phyloP scores from a whole-genome alignment of 2,797 vertebrate species.

The Pelodytes ibericus region DNA sequence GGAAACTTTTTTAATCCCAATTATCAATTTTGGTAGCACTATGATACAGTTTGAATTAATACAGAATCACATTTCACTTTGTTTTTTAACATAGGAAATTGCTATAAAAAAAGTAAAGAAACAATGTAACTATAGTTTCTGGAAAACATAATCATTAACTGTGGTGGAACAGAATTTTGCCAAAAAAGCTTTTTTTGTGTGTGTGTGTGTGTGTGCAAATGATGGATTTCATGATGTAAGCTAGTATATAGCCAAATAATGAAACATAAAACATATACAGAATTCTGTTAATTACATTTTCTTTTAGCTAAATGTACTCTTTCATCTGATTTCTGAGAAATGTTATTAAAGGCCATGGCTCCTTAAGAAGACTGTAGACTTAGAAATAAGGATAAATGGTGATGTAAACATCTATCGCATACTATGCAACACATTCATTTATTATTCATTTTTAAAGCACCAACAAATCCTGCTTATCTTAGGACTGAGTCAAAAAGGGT shows the following conservation, averaged over 20 bases:
- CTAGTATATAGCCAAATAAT: slow-evolving; percentile 8
- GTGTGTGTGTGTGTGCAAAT: too few relatives aligned
- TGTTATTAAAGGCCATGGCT: too few relatives aligned
- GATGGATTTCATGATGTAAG: slow-evolving; percentile 35
- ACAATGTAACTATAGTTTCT: neutral
- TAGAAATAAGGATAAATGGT: too few relatives aligned
- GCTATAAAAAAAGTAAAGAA: slow-evolving; percentile 3
- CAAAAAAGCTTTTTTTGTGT: neutral
- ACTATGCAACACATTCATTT: too few relatives aligned
- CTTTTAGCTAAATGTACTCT: neutral
- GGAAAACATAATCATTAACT: neutral
- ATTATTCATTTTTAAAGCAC: too few relatives aligned
- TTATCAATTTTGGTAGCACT: slow-evolving; percentile 18
- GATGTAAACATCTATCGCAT: too few relatives aligned
- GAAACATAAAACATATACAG: slow-evolving; percentile 23
- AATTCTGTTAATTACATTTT: slow-evolving; percentile 2
- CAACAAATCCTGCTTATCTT: too few relatives aligned
- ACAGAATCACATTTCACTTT: neutral
- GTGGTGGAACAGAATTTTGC: slow-evolving; percentile 1
- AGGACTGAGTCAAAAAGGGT: too few relatives aligned
- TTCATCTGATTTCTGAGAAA: neutral
- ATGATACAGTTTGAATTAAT: neutral
- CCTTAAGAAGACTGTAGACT: too few relatives aligned
- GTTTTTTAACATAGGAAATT: slow-evolving; percentile 10
- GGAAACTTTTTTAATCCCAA: slow-evolving; percentile 33